Evolutionary conservation across 2,113 vertebrate genomes (phyloP).

Genomic region (Trematomus loennbergii): DNA sequence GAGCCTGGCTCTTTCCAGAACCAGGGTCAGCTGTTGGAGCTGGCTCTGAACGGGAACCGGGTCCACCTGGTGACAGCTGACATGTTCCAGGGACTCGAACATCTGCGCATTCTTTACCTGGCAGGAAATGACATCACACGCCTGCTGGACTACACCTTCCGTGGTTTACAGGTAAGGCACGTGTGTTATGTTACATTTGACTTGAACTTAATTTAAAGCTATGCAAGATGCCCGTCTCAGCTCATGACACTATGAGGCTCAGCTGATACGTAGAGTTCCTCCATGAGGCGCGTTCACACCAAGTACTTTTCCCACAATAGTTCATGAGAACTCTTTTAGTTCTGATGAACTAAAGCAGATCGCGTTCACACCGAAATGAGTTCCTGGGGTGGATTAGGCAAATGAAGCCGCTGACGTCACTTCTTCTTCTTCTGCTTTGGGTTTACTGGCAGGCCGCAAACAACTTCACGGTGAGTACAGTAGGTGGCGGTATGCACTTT

Average conservation of each 20-base stretch:
- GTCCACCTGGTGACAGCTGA: constrained; percentile 86
- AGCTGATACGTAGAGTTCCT: not conserved
- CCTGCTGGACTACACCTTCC: constrained; percentile 89
- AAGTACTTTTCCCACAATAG: too few relatives aligned
- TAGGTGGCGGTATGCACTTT: too few relatives aligned
- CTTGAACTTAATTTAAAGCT: not conserved
- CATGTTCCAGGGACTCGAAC: constrained; percentile 88
- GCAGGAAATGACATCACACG: constrained; percentile 89
- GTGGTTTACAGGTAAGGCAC: constrained; percentile 85
- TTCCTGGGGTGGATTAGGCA: too few relatives aligned
- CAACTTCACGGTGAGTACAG: too few relatives aligned
- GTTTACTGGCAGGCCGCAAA: too few relatives aligned
- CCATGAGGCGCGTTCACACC: too few relatives aligned
- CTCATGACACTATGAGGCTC: not conserved
- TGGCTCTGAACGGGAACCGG: constrained; percentile 90
- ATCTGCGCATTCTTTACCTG: constrained; percentile 91
- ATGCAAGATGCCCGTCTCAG: not conserved
- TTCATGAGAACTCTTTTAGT: too few relatives aligned
- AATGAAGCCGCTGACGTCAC: too few relatives aligned
- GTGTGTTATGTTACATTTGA: not conserved
- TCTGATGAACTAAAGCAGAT: too few relatives aligned
- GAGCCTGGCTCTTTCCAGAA: constrained; percentile 86
- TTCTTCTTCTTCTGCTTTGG: too few relatives aligned
- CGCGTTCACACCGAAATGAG: too few relatives aligned
- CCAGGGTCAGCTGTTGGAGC: constrained; percentile 87